phyloP scores from a whole-genome alignment of 2,113 vertebrate genomes.

The Macroglossus sobrinus region DNA sequence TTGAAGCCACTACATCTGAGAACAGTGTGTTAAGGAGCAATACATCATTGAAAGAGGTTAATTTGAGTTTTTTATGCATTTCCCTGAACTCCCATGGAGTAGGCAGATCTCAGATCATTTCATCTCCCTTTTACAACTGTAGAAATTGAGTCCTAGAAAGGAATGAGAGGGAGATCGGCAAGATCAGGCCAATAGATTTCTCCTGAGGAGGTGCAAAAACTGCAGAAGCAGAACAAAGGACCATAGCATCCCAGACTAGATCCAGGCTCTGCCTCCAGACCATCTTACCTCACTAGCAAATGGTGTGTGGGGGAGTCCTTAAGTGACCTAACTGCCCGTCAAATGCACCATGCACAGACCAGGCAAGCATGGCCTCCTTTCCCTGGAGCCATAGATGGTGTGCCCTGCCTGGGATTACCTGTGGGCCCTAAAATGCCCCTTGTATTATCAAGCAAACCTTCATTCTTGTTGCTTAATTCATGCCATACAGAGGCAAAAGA shows the following conservation, averaged over 20 bases:
- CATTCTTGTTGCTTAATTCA: background rate
- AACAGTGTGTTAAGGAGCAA: background rate
- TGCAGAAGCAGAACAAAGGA: background rate
- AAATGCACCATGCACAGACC: background rate
- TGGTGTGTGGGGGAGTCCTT: background rate
- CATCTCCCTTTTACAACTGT: background rate
- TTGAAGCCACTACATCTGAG: background rate
- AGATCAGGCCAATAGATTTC: background rate
- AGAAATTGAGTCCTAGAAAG: background rate
- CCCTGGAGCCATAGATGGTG: background rate
- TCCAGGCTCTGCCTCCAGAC: background rate
- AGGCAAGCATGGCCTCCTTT: background rate
- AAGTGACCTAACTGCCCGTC: background rate
- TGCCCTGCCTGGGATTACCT: background rate
- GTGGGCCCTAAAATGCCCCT: background rate
- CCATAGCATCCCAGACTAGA: background rate
- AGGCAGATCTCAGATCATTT: background rate
- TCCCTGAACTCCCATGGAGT: background rate
- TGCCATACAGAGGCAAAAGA: background rate
- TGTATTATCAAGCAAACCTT: background rate
- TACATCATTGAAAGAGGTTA: background rate
- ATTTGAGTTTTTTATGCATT: slow-evolving; percentile 13
- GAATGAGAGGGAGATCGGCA: background rate
- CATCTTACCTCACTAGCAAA: background rate
- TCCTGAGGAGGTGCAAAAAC: background rate